Conservation (phyloP, 2,797 vertebrate genomes). For the Enteromius fasciolatus region DNA sequence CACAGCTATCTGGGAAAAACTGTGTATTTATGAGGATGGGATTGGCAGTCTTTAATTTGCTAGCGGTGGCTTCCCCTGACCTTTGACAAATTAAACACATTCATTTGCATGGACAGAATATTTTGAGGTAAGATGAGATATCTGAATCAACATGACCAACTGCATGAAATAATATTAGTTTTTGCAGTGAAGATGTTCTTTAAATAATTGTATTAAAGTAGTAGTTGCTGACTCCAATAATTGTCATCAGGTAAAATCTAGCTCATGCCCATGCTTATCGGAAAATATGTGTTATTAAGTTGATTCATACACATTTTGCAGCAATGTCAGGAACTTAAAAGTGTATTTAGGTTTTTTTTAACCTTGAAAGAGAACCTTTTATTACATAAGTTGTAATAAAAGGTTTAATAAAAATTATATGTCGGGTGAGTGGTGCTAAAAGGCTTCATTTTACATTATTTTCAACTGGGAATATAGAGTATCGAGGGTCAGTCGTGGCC, state of each 20-base stretch:
- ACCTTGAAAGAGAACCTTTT: no score
- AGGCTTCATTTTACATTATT: no score
- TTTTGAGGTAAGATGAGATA: background rate
- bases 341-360: no score
- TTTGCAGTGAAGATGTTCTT: background rate
- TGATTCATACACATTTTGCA: no score
- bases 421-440: no score
- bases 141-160: background rate
- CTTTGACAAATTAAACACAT: constrained; percentile 17
- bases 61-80: constrained; percentile 9
- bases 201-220: background rate
- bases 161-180: background rate
- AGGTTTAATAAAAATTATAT: no score
- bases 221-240: background rate
- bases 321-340: no score
- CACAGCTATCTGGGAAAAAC: constrained; percentile 36
- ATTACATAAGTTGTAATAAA: no score
- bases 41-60: constrained; percentile 39
- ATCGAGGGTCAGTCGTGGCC: no score
- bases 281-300: background rate
- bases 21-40: constrained; percentile 53
- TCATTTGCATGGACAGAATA: background rate
- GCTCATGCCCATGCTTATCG: background rate
- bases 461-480: no score
- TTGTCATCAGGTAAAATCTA: background rate